These are phyloP conservation scores for Leptodirus hochenwartii DNA, from an alignment of 2,888 invertebrate species.

Conservation along the genomic window DNA sequence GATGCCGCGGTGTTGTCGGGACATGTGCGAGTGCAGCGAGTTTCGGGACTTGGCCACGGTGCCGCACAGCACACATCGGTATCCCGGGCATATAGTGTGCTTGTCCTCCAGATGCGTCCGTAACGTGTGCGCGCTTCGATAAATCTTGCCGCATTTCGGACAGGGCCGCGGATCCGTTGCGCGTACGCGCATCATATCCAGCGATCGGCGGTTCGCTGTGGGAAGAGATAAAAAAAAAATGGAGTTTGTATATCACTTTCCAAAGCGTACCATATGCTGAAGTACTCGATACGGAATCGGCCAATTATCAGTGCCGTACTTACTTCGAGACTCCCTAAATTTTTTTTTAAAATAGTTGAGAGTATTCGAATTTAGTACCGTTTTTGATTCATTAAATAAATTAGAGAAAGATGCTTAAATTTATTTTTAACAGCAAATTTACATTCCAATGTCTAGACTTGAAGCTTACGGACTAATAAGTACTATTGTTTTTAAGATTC, in stretches of 20 bases:
- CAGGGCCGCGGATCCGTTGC: constrained; percentile 86
- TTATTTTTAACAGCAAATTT: too few relatives aligned
- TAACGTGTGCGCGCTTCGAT: constrained; percentile 78
- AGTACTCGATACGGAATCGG: neutral
- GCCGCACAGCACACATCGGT: constrained; percentile 79
- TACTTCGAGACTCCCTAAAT: too few relatives aligned
- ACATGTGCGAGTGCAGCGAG: constrained; percentile 87
- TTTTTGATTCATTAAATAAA: too few relatives aligned
- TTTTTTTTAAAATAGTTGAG: too few relatives aligned
- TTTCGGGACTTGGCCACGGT: constrained; percentile 86
- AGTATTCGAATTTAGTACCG: too few relatives aligned
- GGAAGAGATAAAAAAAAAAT: constrained; percentile 11
- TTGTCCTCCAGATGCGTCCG: constrained; percentile 85
- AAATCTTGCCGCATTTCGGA: constrained; percentile 85
- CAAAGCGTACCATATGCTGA: neutral
- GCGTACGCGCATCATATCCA: constrained; percentile 71
- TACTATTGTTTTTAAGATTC: too few relatives aligned
- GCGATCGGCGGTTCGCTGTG: constrained; percentile 55
- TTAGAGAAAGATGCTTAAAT: too few relatives aligned
- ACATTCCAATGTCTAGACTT: too few relatives aligned
- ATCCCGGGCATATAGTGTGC: constrained; percentile 83
- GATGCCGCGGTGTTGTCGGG: constrained; percentile 80
- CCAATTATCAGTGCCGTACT: neutral
- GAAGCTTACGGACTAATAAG: too few relatives aligned
- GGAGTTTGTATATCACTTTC: neutral